Evolutionary conservation across 92 coral and sea anemone species (phyloP), one percentile per base, ranked within the genome.

Genomic region (Metridium senile): DNA sequence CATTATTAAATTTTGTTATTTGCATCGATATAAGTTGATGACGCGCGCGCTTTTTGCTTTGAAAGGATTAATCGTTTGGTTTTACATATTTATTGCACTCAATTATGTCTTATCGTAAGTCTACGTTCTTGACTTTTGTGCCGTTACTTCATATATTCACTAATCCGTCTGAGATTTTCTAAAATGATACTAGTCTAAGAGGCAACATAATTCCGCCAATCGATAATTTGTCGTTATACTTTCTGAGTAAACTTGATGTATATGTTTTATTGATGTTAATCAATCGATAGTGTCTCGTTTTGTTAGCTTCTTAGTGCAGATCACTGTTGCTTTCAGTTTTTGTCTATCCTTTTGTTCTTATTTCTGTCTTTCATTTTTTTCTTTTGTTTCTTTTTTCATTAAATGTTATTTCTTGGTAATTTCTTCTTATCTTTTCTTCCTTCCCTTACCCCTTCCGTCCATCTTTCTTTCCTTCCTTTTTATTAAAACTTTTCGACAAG

Each of bases 31-130:
- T 59, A 22, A 10, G 25, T 19, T 54, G 4, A 9, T 54, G 59
- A 54, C 66, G 32, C 30, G 66, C 69, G 69, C 45, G 39, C 45
- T 28, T 63, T 30, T 63, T 28, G 4, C 11, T 39, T 13, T 3
- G 29, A 28, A 23, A 28, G 43, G 23, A 28, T 63, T 63, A 61
- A 63, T 63, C n/a, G 43, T 20, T 63, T 10, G 17, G 45, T 28
- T 63, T 63, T 63, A 1, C n/a, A 63, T 23, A 63, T 29, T 63
- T 63, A 63, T 63, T 63, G 65, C 9, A 58, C 23, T 63, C 43
- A 63, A 63, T 63, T 63, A 13, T 29, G 21, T 31, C 20, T 11
- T 28, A 63, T 63, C 45, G 21, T 1, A 7, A 28, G 11, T 10
- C 69, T 10, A 28, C 1, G 21, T 2, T 16, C 69, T 63, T 28